phyloP scores from a whole-genome alignment of 2,113 vertebrate genomes.

The Tenrec ecaudatus region DNA sequence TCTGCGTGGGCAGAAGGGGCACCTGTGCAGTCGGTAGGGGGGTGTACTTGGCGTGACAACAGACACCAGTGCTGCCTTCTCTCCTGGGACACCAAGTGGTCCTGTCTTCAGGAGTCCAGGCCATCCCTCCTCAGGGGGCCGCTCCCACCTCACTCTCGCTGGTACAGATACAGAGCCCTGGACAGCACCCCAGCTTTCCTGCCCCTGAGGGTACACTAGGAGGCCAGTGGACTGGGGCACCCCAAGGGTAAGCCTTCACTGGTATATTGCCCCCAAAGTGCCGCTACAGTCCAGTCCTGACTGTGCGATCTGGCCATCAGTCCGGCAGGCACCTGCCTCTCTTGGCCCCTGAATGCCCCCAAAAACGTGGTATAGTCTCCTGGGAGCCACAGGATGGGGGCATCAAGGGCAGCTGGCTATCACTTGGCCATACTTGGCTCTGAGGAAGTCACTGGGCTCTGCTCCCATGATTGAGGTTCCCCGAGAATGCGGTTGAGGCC shows the following conservation, averaged over 20 bases:
- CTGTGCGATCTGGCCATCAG: accelerated
- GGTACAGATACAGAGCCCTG: background rate
- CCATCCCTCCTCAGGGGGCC: background rate
- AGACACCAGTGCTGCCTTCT: background rate
- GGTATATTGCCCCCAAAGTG: background rate
- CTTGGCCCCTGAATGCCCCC: background rate
- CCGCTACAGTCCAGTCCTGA: background rate
- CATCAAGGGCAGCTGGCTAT: background rate
- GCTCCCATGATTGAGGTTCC: background rate
- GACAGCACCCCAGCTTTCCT: accelerated
- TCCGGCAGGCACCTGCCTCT: background rate
- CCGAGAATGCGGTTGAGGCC: accelerated
- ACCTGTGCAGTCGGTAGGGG: background rate
- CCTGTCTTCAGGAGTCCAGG: background rate
- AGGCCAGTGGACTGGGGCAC: background rate
- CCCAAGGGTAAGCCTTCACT: background rate
- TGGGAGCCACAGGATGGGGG: background rate
- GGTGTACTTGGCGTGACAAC: background rate
- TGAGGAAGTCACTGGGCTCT: background rate
- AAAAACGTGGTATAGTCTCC: background rate
- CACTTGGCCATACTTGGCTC: background rate
- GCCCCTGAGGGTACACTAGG: accelerated
- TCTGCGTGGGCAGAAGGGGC: background rate
- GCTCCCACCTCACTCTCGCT: background rate
- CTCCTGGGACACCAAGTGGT: background rate